phyloP scores from a whole-genome alignment of 2,113 vertebrate genomes.

The Cheilinus undulatus region DNA sequence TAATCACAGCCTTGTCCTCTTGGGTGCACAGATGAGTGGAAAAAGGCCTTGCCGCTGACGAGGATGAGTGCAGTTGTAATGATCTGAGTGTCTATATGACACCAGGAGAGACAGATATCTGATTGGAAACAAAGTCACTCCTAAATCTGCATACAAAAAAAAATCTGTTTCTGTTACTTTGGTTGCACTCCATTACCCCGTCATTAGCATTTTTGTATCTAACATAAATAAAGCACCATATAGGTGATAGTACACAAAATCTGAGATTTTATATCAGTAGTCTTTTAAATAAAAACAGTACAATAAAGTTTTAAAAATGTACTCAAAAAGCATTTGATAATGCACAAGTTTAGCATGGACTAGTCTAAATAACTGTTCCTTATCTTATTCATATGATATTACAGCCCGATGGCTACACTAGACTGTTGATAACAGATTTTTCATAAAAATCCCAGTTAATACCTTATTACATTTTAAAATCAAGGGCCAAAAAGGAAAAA shows the following conservation, averaged over 20 bases:
- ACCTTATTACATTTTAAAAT: background rate
- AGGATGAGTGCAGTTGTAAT: slow-evolving; percentile 10
- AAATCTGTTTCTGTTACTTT: background rate
- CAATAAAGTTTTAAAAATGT: background rate
- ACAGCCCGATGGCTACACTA: too few relatives aligned
- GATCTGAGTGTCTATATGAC: background rate
- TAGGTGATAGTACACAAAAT: background rate
- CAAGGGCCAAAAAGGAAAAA: background rate
- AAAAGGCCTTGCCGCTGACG: slow-evolving; percentile 50
- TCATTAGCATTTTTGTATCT: background rate
- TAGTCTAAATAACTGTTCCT: too few relatives aligned
- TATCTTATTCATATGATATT: too few relatives aligned
- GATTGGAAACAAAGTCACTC: background rate
- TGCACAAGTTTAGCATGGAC: too few relatives aligned
- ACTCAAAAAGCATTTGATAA: too few relatives aligned
- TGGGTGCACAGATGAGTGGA: slow-evolving; percentile 15
- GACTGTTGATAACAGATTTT: too few relatives aligned
- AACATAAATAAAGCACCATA: slow-evolving; percentile 13
- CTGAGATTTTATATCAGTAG: background rate
- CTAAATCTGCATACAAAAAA: background rate
- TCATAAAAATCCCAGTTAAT: background rate
- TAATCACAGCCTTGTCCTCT: slow-evolving; percentile 47
- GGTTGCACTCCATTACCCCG: background rate
- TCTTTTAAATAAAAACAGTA: background rate
- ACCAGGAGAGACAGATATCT: background rate